Base-by-base conservation (phyloP, 2,113 vertebrate species). In the Mystacornis crossleyi region DNA sequence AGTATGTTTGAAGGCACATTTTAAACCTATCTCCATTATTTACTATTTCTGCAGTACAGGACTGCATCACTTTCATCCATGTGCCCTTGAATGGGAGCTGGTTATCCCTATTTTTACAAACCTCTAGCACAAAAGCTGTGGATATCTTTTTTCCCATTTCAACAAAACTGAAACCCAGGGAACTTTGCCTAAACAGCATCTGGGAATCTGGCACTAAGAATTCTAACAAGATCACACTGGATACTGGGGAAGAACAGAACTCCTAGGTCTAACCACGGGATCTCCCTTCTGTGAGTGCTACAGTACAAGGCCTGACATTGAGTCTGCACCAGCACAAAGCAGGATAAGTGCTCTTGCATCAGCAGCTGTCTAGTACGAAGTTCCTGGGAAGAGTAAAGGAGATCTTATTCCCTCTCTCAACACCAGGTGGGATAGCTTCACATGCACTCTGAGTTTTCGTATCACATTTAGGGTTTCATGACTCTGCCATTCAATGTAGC, bases 251-350 rank as follows among this genome's bases (percentile, higher is more conserved):
- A 83, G 38, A 93, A 24, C 29, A 86, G n/a, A 60, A 57, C 11
- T 48, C 8, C 40, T 55, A 51, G 12, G 29, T 47, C 18, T 38
- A 60, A 64, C 25, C 9, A 24, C 0, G 0, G 26, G 4, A 54
- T 28, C 33, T 26, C 29, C 26, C 18, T 55, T 58, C 43, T 61
- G 12, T 42, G 12, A 29, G 25, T 23, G 43, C 18, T 40, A 15
- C 25, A 71, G 51, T 24, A 45, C 34, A 57, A 58, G 36, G 20
- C 6, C 18, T 48, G 14, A n/a, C n/a, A n/a, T 40, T 72, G 51
- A 75, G 64, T 38, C 23, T 31, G 12, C 43, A 28, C 20, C 51
- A 45, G 4, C 3, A 17, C 18, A 42, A 89, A 51, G 23, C 23
- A 36, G 45, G 34, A 14, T 9, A 53, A 42, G 14, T 36, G 38